Base-by-base conservation (phyloP, 2,888 invertebrate genomes). In the Plagodis pulveraria region DNA sequence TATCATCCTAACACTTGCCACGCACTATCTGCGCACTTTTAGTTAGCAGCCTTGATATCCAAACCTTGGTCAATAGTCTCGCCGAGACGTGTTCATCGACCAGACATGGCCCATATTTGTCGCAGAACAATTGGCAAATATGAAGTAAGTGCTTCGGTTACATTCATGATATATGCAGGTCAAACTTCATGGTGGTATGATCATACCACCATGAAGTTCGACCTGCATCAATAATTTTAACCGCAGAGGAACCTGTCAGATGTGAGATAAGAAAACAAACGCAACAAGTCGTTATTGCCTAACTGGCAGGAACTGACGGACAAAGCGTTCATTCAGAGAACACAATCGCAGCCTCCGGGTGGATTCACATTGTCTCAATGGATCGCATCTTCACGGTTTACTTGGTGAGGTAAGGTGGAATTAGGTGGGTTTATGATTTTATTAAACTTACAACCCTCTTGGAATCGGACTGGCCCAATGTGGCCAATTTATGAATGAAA, bases 241-340 rank as follows among this genome's bases (percentile, higher is more conserved):
- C 49, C 41, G 41, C 52, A 56, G n/a, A 52, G 60, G 49, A 49
- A 61, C 60, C 56, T 61, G 60, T 56, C 60, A 56, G 60, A 61
- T 61, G 11, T 12, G 22, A 56, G 66, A 66, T 59, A 64, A 51
- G 57, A 59, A 61, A 50, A 63, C 63, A 67, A 67, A 67, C 59
- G 63, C 65, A 63, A 66, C 63, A 63, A 63, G 65, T 64, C 62
- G 62, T 59, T 66, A 62, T 66, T 66, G 63, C 64, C 58, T 63
- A 42, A 42, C 42, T 6, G 10, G 40, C 8, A 40, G 40, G 40
- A 63, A 65, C 65, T 38, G 35, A 33, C 51, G 63, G 46, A 68
- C 68, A 68, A 68, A 66, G 64, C 60, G 40, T 53, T 61, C 60
- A 66, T 68, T 64, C 50, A 59, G 48, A 22, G 57, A 64, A 56